Evolutionary conservation across 1,140 invertebrate genomes (phyloP), one percentile per base, ranked within the genome.

Genomic region (Bombus superbus): DNA sequence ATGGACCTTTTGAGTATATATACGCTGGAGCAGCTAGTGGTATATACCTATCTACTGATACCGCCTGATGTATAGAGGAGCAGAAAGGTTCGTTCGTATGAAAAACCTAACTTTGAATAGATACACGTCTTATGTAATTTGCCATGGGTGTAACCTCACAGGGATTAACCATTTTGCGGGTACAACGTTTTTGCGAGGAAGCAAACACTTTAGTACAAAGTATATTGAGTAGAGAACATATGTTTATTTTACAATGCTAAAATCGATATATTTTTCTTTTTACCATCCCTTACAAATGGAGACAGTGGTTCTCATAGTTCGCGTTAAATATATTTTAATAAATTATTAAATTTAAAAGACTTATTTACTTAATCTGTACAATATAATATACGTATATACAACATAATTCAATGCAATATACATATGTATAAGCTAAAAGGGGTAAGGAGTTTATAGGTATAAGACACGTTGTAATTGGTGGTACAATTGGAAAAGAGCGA

Each of bases 1-100:
- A 87, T 40, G 64, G 18, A 35, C 13, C 72, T 64, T 76, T 81
- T 78, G 83, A 87, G 86, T 25, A 86, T 86, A 86, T 86, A 71
- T 32, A 66, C 40, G 38, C 0, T 42, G n/a, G 13, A 32, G 13
- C 32, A 57, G 47, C 2, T 53, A 74, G 73, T 28, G 10, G 44
- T 53, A 35, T 32, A 71, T 40, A 35, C 57, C 64, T n/a, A n/a
- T 62, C 25, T 62, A 35, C 57, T 35, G 69, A 68, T 76, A 64
- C 38, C 28, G 53, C 47, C 40, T 72, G 8, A 73, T 47, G 13
- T 72, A 44, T n/a, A 9, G 35, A 3, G 25, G 8, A 40, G 53
- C 35, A 38, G 32, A 76, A 72, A 72, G 69, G 28, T 44, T 72
- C 11, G 40, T 71, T 5, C 38, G 38, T 74, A 32, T 74, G n/a